phyloP scores from a whole-genome alignment of 1,140 invertebrate species.

The Archivesica marissinica region DNA sequence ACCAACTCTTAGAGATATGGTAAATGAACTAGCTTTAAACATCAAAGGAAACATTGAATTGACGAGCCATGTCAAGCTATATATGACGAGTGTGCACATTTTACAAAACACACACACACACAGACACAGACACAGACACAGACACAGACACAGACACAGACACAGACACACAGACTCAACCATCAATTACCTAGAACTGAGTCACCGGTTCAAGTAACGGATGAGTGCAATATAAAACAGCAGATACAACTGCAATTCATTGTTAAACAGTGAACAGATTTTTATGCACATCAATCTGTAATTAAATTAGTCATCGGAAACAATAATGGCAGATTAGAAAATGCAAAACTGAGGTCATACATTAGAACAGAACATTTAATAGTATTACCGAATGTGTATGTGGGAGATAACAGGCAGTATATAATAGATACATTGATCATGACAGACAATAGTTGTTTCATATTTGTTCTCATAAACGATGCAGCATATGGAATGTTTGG shows the following conservation, averaged over 20 bases:
- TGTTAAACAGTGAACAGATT: neutral
- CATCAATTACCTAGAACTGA: neutral
- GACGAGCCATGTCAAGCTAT: neutral
- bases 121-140: no score
- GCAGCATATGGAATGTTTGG: no score
- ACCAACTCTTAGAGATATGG: neutral
- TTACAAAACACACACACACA: no score
- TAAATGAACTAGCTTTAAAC: neutral
- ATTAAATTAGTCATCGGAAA: slow-evolving; percentile 14
- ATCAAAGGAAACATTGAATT: neutral
- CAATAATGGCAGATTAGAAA: no score
- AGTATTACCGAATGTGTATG: no score
- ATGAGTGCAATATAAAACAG: neutral
- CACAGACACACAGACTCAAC: neutral
- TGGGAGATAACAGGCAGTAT: no score
- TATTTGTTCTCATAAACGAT: no score
- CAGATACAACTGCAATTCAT: neutral
- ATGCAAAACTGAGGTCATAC: no score
- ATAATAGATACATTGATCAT: no score
- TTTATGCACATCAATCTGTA: neutral
- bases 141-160: no score
- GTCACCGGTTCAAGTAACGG: neutral
- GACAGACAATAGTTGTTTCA: no score
- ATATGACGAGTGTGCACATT: neutral
- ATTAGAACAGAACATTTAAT: no score